Percentiles rank a stretch among this genome's conserved stretches.
Conservation (phyloP, 2,888 invertebrate genomes). For the Standfussiana lucernea region DNA sequence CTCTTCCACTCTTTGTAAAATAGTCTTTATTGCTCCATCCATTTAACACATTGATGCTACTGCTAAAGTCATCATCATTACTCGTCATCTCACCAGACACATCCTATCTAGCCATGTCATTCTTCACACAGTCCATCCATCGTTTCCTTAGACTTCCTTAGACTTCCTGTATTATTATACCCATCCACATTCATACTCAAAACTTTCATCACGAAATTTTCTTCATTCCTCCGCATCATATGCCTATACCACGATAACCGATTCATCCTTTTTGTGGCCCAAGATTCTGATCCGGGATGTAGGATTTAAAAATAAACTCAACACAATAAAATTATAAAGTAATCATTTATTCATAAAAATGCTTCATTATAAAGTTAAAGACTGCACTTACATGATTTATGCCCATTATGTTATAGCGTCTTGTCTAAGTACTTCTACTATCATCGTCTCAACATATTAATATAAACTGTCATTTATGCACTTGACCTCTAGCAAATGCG, state of each 20-base stretch:
- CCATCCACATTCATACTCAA: background rate
- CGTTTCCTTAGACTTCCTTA: background rate
- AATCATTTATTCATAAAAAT: no score
- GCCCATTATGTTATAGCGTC: background rate
- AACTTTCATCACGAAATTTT: background rate
- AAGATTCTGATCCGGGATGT: no score
- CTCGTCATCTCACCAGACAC: background rate
- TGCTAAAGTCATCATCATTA: background rate
- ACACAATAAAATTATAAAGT: no score
- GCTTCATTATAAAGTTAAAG: no score
- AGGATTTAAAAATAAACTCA: no score
- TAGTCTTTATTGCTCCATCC: background rate
- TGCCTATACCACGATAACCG: no score
- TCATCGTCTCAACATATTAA: background rate
- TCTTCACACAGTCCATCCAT: background rate
- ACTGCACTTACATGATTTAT: background rate
- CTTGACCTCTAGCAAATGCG: constrained; percentile 18
- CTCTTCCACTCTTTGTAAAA: background rate
- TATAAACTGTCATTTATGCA: background rate
- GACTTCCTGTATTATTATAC: background rate
- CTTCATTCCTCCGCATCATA: background rate
- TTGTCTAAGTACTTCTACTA: background rate
- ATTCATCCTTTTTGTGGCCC: no score
- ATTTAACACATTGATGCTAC: background rate
- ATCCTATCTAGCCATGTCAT: background rate